Percentiles rank a stretch among this genome's conserved stretches.
Conservation (phyloP, 2,113 vertebrate species). For the Charina bottae region DNA sequence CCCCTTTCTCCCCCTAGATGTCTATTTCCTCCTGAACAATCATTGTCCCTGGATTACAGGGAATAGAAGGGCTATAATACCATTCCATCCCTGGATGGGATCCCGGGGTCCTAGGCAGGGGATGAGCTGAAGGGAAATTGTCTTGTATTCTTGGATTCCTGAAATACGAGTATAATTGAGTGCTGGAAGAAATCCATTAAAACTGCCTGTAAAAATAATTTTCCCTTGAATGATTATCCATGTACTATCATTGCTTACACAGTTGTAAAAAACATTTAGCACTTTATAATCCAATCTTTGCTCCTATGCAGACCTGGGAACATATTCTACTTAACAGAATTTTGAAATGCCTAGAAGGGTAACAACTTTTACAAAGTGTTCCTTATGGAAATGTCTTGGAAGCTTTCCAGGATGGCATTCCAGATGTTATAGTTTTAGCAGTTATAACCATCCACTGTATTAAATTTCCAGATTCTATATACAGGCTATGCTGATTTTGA, state of each 20-base stretch:
- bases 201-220: slow-evolving; percentile 83
- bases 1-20: background rate
- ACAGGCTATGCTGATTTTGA: slow-evolving; percentile 44
- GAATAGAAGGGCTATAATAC: slow-evolving; percentile 44
- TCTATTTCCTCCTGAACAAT: slow-evolving; percentile 9
- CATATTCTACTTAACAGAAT: slow-evolving; percentile 69
- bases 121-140: slow-evolving; percentile 56
- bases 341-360: slow-evolving; percentile 75
- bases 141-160: slow-evolving; percentile 69
- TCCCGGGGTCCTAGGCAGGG: slow-evolving; percentile 55
- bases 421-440: slow-evolving; percentile 83
- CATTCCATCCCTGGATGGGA: slow-evolving; percentile 50
- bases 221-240: slow-evolving; percentile 79
- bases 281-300: slow-evolving; percentile 83
- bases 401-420: slow-evolving; percentile 79
- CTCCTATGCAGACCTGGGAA: slow-evolving; percentile 76
- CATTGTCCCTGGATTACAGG: slow-evolving; percentile 13
- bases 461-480: slow-evolving; percentile 62
- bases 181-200: slow-evolving; percentile 74
- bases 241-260: slow-evolving; percentile 78
- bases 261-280: slow-evolving; percentile 84
- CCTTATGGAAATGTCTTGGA: slow-evolving; percentile 83
- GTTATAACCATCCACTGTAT: slow-evolving; percentile 60
- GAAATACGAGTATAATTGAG: slow-evolving; percentile 78
- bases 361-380: slow-evolving; percentile 83